Evolutionary conservation across 2,888 invertebrate species (phyloP).

Genomic region (Melinopterus prodromus): DNA sequence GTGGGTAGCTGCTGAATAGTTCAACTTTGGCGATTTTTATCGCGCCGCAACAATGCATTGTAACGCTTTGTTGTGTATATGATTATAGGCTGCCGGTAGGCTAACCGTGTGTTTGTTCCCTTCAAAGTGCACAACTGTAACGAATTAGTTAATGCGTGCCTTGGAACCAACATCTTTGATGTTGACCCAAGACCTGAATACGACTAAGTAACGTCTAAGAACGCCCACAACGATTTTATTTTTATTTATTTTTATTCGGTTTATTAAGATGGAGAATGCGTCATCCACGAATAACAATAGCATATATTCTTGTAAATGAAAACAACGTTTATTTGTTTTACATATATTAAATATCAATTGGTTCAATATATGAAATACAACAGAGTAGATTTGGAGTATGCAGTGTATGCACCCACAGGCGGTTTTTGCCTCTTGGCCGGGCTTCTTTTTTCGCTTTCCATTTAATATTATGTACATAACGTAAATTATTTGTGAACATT

Average conservation of each 20-base stretch:
- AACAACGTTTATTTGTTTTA: not conserved
- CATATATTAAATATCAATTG: too few relatives aligned
- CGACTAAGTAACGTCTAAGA: not conserved
- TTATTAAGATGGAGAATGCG: not conserved
- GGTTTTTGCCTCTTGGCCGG: too few relatives aligned
- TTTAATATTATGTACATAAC: too few relatives aligned
- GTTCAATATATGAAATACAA: too few relatives aligned
- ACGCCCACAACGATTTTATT: not conserved
- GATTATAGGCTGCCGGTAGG: not conserved
- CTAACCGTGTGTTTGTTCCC: not conserved
- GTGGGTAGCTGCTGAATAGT: not conserved
- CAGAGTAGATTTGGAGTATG: too few relatives aligned
- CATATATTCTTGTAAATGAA: not conserved
- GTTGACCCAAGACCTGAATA: not conserved
- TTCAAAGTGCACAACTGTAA: not conserved
- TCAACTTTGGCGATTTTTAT: conserved; percentile 4
- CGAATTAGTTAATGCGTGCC: not conserved
- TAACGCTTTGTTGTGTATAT: not conserved
- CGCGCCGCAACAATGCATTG: not conserved
- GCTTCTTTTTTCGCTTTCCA: too few relatives aligned
- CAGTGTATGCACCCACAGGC: too few relatives aligned
- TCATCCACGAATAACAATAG: not conserved
- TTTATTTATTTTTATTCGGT: not conserved
- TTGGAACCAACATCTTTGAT: not conserved
- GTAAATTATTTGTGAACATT: too few relatives aligned